phyloP scores from a whole-genome alignment of 2,888 invertebrate species.

The Xanthostigma xanthostigma region DNA sequence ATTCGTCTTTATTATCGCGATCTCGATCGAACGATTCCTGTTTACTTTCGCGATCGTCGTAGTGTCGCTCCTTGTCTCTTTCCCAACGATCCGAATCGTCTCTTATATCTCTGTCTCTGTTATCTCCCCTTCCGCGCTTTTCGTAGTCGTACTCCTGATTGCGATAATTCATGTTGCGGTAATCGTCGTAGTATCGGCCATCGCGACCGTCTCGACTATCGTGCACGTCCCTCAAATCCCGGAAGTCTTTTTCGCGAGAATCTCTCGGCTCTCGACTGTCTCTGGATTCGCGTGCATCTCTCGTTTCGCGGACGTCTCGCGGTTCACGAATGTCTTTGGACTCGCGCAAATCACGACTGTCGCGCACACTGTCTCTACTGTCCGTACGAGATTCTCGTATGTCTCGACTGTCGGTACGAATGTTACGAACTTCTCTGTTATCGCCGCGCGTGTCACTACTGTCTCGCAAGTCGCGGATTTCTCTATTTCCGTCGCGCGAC shows the following conservation, averaged over 20 bases:
- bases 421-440: constrained; percentile 14
- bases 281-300: constrained; percentile 13
- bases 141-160: constrained; percentile 18
- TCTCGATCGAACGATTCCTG: constrained; percentile 16
- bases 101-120: constrained; percentile 9
- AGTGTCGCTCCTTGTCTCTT: constrained; percentile 13
- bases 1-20: constrained; percentile 14
- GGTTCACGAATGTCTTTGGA: too few relatives aligned
- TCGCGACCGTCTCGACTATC: constrained; percentile 20
- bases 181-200: constrained; percentile 26
- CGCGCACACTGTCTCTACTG: too few relatives aligned
- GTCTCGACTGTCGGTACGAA: constrained; percentile 10
- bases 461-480: constrained; percentile 24
- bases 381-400: not conserved
- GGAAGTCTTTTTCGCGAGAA: constrained; percentile 12
- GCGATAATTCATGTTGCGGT: constrained; percentile 19
- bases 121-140: constrained; percentile 21
- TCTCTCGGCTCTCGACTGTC: constrained; percentile 14
- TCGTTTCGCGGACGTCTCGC: too few relatives aligned
- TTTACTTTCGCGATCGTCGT: constrained; percentile 26
- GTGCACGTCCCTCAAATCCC: constrained; percentile 14
- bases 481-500: constrained; percentile 25
- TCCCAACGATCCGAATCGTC: constrained; percentile 7
- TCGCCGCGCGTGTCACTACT: constrained; percentile 23
- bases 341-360: too few relatives aligned